Evolutionary conservation across 1,140 invertebrate genomes (phyloP).

Genomic region (Drosophila kepulauana): DNA sequence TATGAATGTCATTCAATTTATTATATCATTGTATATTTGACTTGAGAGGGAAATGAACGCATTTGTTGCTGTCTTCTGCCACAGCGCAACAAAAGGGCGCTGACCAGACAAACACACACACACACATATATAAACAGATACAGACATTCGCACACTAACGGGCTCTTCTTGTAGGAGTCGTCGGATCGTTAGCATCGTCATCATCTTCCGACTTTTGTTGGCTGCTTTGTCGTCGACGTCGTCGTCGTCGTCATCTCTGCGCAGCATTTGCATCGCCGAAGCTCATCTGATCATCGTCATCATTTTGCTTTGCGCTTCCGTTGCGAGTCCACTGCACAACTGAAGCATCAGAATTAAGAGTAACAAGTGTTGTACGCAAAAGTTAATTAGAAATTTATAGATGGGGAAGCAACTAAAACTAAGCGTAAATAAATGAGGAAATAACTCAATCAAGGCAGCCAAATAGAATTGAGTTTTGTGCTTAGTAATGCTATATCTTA

Average conservation of each 20-base stretch:
- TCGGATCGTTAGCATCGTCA: slow-evolving; percentile 50
- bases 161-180: slow-evolving; percentile 67
- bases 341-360: slow-evolving; percentile 1
- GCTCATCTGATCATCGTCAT: slow-evolving; percentile 38
- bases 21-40: slow-evolving; percentile 84
- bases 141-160: slow-evolving; percentile 49
- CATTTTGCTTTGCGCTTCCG: slow-evolving; percentile 9
- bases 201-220: slow-evolving; percentile 45
- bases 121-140: not conserved
- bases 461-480: too few relatives aligned
- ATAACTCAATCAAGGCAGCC: too few relatives aligned
- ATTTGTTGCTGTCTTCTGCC: slow-evolving; percentile 54
- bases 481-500: too few relatives aligned
- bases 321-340: slow-evolving; percentile 17
- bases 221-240: slow-evolving; percentile 38
- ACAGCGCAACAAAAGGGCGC: slow-evolving; percentile 57
- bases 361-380: too few relatives aligned
- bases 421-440: too few relatives aligned
- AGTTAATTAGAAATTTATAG: too few relatives aligned
- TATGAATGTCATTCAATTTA: slow-evolving; percentile 84
- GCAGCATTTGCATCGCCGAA: slow-evolving; percentile 68
- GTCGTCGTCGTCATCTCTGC: slow-evolving; percentile 46
- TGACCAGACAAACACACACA: slow-evolving; percentile 57
- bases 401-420: too few relatives aligned
- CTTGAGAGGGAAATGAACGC: slow-evolving; percentile 82